Evolutionary conservation across 1,140 invertebrate species (phyloP).

Genomic region (Solen grandis): DNA sequence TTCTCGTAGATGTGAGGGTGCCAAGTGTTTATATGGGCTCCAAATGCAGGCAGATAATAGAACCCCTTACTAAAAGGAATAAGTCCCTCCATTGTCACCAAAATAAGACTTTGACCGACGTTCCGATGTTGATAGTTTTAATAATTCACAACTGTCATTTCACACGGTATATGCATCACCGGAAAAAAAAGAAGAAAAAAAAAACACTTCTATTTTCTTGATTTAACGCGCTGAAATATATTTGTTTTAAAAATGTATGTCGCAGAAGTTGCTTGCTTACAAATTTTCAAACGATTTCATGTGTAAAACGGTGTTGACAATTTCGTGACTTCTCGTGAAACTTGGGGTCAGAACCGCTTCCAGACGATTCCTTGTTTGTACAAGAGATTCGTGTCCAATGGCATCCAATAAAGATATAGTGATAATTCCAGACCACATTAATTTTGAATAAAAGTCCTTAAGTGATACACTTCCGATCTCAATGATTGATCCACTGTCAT

Average conservation of each 20-base stretch:
- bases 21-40: conserved; percentile 83
- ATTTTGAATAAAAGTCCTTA: no score
- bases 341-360: no score
- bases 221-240: neutral
- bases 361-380: no score
- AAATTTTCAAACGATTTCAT: no score
- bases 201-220: neutral
- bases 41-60: conserved; percentile 17
- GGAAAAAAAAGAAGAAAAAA: neutral
- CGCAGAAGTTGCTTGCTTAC: no score
- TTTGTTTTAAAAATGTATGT: neutral
- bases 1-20: conserved; percentile 92
- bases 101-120: neutral
- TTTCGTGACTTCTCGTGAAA: no score
- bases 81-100: conserved; percentile 36
- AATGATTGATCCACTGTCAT: no score
- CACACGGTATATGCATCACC: neutral
- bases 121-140: neutral
- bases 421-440: no score
- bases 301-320: no score
- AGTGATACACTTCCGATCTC: no score
- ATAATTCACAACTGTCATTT: neutral
- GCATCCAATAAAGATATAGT: no score
- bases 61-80: conserved; percentile 33
- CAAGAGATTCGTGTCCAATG: no score